Evolutionary conservation across 2,113 vertebrate species (phyloP).

Genomic region (Pseudolaguvia tuberculata): DNA sequence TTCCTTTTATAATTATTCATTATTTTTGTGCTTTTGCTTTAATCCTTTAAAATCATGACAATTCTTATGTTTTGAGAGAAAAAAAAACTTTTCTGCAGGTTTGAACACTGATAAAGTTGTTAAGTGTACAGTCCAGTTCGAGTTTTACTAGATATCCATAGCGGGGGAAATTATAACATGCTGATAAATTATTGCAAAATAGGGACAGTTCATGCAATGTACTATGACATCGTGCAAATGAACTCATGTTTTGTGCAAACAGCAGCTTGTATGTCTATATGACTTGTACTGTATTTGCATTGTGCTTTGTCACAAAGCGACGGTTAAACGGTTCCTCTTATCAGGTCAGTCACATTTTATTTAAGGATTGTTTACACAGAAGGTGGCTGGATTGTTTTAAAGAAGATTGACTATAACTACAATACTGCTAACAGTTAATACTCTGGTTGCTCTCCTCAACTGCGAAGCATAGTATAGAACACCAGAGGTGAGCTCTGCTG

Average conservation of each 20-base stretch:
- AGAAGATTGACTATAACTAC: constrained; percentile 6
- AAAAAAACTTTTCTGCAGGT: not conserved
- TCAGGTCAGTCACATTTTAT: constrained; percentile 32
- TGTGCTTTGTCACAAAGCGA: constrained; percentile 36
- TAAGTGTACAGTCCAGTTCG: not conserved
- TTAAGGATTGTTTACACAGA: not conserved
- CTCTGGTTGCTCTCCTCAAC: constrained; percentile 24
- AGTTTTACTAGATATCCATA: not conserved
- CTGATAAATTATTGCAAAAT: constrained; percentile 9
- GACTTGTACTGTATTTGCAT: constrained; percentile 19
- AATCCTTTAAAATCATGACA: not conserved
- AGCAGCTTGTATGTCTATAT: constrained; percentile 20
- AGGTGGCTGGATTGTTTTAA: constrained; percentile 9
- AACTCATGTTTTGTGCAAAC: constrained; percentile 12
- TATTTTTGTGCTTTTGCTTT: not conserved
- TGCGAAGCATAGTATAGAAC: constrained; percentile 43
- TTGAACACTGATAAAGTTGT: constrained; percentile 4
- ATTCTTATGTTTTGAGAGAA: not conserved
- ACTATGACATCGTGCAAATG: too few species aligned
- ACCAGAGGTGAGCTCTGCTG: constrained; percentile 41
- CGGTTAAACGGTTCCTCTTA: constrained; percentile 42
- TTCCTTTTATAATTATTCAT: not conserved
- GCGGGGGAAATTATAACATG: constrained; percentile 5
- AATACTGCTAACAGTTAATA: constrained; percentile 37
- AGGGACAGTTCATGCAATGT: not conserved